phyloP scores from a whole-genome alignment of 2,888 invertebrate genomes.

The Dicyrtomina minuta region DNA sequence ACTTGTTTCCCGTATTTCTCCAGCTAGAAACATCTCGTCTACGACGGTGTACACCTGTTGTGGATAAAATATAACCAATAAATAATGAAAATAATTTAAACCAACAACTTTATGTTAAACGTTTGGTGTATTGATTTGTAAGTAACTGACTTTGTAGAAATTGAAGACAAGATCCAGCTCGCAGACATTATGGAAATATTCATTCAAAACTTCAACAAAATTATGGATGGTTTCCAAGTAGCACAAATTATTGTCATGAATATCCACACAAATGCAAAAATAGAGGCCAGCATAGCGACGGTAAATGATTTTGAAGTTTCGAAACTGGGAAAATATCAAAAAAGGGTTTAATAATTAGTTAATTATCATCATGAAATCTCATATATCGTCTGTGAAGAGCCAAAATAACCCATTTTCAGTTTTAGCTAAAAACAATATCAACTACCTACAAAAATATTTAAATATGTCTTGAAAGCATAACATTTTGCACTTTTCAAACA shows the following conservation, averaged over 20 bases:
- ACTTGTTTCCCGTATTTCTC: slow-evolving; percentile 98
- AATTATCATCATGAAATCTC: too few species aligned
- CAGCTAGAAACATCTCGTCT: slow-evolving; percentile 99
- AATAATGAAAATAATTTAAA: too few species aligned
- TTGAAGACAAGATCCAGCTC: slow-evolving; percentile 99
- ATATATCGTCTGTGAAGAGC: too few species aligned
- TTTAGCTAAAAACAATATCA: too few species aligned
- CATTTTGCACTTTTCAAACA: too few species aligned
- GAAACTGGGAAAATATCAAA: too few species aligned
- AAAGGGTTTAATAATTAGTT: too few species aligned
- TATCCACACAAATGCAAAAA: slow-evolving; percentile 99
- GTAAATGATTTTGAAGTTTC: slow-evolving; percentile 99
- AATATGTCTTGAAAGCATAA: too few species aligned
- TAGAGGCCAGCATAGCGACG: slow-evolving; percentile 97
- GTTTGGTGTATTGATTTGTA: too few species aligned
- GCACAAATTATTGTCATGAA: slow-evolving; percentile 97
- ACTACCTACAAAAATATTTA: too few species aligned
- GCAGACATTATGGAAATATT: slow-evolving; percentile 99
- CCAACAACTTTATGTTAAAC: slow-evolving; percentile 50
- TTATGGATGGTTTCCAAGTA: slow-evolving; percentile 99
- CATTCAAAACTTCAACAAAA: slow-evolving; percentile 98
- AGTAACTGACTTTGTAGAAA: slow-evolving; percentile 98
- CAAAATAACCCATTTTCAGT: too few species aligned
- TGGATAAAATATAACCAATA: too few species aligned
- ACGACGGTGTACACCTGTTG: slow-evolving; percentile 99